Conservation (phyloP, 1,140 invertebrate species). For the Aphelinus certus region DNA sequence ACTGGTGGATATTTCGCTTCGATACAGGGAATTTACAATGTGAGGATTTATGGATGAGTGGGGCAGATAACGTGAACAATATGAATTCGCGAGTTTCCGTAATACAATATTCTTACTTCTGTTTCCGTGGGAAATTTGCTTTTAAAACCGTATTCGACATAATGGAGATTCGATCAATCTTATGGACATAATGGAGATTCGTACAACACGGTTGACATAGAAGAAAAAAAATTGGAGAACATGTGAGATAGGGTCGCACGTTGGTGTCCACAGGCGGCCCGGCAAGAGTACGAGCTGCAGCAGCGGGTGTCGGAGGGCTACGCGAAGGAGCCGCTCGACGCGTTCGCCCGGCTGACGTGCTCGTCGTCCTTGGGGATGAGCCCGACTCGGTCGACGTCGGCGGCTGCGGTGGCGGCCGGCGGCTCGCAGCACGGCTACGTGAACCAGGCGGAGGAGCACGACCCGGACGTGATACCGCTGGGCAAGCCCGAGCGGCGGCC, state of each 20-base stretch:
- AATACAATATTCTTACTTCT: too few species aligned
- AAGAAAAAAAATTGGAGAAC: too few species aligned
- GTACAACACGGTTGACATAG: too few species aligned
- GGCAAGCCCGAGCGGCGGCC: conserved; percentile 49
- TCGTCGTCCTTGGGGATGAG: conserved; percentile 3
- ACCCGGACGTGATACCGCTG: conserved; percentile 55
- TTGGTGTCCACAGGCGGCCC: neutral
- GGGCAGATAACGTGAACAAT: too few species aligned
- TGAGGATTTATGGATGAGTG: too few species aligned
- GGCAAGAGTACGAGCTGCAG: conserved; percentile 26
- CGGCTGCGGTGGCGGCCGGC: neutral
- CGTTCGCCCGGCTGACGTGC: neutral
- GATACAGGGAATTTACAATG: too few species aligned
- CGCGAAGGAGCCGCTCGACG: neutral
- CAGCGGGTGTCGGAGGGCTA: neutral
- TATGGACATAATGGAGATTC: too few species aligned
- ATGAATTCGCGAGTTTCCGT: too few species aligned
- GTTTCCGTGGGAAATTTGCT: too few species aligned
- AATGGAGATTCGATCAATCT: too few species aligned
- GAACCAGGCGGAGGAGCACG: conserved; percentile 45
- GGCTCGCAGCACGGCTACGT: neutral
- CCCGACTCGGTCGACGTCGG: conserved; percentile 9
- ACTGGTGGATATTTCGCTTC: too few species aligned
- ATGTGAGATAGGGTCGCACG: neutral
- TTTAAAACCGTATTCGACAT: too few species aligned